Base-by-base conservation (phyloP, 2,888 invertebrate genomes). In the Mythimna ferrago region DNA sequence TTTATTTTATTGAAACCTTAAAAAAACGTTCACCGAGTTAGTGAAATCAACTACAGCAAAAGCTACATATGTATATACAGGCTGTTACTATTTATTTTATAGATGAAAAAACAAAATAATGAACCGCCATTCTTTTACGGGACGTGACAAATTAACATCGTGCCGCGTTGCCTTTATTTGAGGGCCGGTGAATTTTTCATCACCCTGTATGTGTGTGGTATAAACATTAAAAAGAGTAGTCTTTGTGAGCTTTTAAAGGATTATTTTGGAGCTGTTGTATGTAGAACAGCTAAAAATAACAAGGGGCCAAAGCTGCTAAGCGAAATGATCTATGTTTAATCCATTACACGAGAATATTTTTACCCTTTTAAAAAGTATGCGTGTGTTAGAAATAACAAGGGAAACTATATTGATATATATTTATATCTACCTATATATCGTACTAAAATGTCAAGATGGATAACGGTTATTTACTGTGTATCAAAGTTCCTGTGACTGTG, bases 121-220 rank as follows among this genome's bases (percentile, higher is more conserved):
- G 57, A 71, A 75, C 53, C 21, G 14, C 67, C 38, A 66, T 80
- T 74, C 56, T 67, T 61, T 61, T 70, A 54, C 19, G 9, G 41
- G 32, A 61, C 76, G 66, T 66, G 70, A 41, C 61, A 75, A 75
- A 79, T 79, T 74, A 75, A 71, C 44, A 63, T 53, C 48, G 35
- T 0, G 16, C 67, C 19, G 32, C 48, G 48, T 56, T n/a, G 26
- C 60, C 16, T 80, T 57, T 75, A 66, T 41, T 67, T 64, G 35
- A 38, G 19, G 58, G 44, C n/a, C 51, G 21, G 67, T 66, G 51
- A 66, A 66, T 66, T 80, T 80, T 80, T 80, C 66, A 80, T 71
- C 61, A 80, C 2, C 0, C 32, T 51, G 19, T 54, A 44, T 44
- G 38, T 67, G 54, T 57, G 48, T 54, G 26, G 56, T 65, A 65